Evolutionary conservation across 1,140 invertebrate species (phyloP).

Genomic region (Galleria mellonella): DNA sequence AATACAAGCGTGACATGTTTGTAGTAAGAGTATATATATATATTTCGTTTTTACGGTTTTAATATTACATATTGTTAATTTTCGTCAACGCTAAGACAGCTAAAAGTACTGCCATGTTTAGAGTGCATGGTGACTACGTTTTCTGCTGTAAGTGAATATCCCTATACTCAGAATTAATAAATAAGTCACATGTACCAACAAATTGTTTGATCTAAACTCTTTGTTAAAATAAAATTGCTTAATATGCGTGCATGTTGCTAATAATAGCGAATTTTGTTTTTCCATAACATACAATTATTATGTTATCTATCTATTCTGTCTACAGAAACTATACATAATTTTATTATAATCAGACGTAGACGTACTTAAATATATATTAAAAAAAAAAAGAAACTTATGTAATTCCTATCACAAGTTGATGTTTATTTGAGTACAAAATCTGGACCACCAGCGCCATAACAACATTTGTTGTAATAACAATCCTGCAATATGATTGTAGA

Average conservation of each 20-base stretch:
- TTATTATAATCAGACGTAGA: no score
- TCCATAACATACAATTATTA: background rate
- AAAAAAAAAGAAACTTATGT: no score
- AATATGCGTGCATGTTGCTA: slow-evolving; percentile 1
- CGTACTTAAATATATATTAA: no score
- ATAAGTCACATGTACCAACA: no score
- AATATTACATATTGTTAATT: slow-evolving; percentile 3
- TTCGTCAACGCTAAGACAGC: slow-evolving; percentile 16
- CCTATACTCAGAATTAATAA: no score
- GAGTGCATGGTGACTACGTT: slow-evolving; percentile 1
- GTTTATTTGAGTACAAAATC: slow-evolving; percentile 55
- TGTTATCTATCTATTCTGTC: no score
- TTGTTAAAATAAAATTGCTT: slow-evolving; percentile 4
- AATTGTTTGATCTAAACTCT: no score
- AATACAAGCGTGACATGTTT: no score
- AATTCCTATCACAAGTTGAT: background rate
- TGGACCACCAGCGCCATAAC: slow-evolving; percentile 41
- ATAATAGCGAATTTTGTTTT: background rate
- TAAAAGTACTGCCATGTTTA: slow-evolving; percentile 26
- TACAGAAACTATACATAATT: no score
- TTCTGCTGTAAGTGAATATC: no score
- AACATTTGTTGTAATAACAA: slow-evolving; percentile 38
- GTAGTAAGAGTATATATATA: no score
- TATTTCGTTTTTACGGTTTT: no score
- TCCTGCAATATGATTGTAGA: slow-evolving; percentile 53